Evolutionary conservation across 1,140 invertebrate species (phyloP), one percentile per base, ranked within the genome.

Genomic region (Bombus confusus): DNA sequence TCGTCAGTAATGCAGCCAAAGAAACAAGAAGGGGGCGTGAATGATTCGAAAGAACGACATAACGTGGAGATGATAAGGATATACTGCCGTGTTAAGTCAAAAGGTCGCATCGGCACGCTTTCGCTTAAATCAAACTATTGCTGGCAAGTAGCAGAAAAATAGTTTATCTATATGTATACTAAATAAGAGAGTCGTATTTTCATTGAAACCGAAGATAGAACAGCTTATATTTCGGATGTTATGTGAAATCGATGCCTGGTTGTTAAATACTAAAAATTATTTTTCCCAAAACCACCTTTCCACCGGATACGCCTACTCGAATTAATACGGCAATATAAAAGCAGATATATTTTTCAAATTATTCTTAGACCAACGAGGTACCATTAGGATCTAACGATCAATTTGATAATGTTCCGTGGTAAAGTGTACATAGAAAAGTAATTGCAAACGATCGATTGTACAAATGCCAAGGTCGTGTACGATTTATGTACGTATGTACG

Each of bases 1-100:
- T 78, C 86, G 88, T 80, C 88, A 91, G 89, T 90, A 92, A 91
- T 75, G 91, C 92, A 91, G 92, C 88, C 87, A 92, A 91, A 93
- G 81, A 91, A 34, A 77, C 87, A 85, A 86, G 82, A 89, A 88
- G 74, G 82, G 90, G 74, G 83, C 82, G 85, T 86, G 57, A 92
- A 86, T 87, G 86, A 90, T 90, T 91, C 84, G 82, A 83, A 43
- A 83, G 39, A 80, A 34, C 68, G 88, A 77, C 72, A 80, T 59
- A 88, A 69, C 47, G 80, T 68, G 68, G 68, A 74, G 18, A 22
- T 41, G 59, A 80, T 10, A 62, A 34, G 25, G 9, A 62, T 4
- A 62, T 12, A 62, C 10, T 8, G 18, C 47, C 47, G 47, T 22
- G 47, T 52, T 52, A 52, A 52, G 47, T 52, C 18, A 22, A 52